Evolutionary conservation across 2,797 vertebrate species (phyloP), one percentile per base, ranked within the genome.

Genomic region (Microchirus variegatus): DNA sequence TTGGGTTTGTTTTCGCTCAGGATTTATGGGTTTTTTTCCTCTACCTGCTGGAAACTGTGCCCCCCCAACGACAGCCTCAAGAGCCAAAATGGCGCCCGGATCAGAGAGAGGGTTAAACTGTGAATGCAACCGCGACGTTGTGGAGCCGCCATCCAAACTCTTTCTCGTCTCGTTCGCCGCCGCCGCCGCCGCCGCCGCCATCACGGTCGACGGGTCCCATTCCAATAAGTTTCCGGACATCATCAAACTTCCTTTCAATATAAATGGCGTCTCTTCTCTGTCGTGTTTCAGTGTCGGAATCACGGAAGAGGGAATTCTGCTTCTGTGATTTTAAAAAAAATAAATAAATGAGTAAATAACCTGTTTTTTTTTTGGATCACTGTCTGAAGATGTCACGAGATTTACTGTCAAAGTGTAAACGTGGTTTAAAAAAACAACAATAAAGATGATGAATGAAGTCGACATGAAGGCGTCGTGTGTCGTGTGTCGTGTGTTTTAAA

Each of bases 321-420:
- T 61, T 81, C 62, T 72, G 61, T 78, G 75, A 63, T 73, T 40
- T 53, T n/a, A n/a, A 51, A 74, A 69, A 77, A 47, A 75, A 31
- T 1, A 4, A 31, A 31, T 6, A 31, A 31, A 31, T 6, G 8
- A 31, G 3, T 3, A 22, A 22, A 22, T 22, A 22, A 22, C 22
- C 14, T 63, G 36, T 81, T 57, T 78, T 78, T 83, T 59, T 80
- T 81, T 79, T 82, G 68, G 67, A 72, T 87, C 85, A 84, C 81
- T 88, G 84, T 90, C 91, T 80, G 79, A 89, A 85, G 77, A 92
- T 90, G 89, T 92, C 89, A 87, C 82, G 72, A 64, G 82, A 77
- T 81, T 85, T 83, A 83, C 57, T 90, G 85, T 91, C 77, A 72
- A 87, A 80, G 69, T 86, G 77, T 85, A 64, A 88, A 78, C 89